A percentile compares a stretch with the other conserved stretches of the same genome.
These are phyloP conservation scores for Aspidiotus destructor DNA, from an alignment of 2,888 invertebrate species.

Conservation along the genomic window DNA sequence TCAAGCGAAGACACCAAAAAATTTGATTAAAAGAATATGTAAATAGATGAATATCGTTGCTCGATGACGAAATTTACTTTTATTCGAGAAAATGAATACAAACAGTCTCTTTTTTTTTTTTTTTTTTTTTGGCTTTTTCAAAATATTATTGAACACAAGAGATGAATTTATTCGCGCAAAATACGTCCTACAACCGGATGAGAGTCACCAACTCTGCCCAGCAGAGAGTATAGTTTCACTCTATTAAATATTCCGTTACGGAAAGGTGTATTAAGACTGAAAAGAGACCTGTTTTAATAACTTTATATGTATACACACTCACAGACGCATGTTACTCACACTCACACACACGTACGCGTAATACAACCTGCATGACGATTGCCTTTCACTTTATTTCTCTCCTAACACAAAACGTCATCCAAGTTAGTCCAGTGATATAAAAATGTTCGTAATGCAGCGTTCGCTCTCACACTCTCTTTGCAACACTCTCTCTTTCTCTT, in stretches of 20 bases:
- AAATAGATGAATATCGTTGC: too few relatives aligned
- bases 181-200: constrained; percentile 8
- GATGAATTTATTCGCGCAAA: not conserved
- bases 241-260: constrained; percentile 26
- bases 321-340: not conserved
- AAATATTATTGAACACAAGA: not conserved
- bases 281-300: constrained; percentile 30
- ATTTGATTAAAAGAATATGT: too few relatives aligned
- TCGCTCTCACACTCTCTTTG: not conserved
- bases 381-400: constrained; percentile 26
- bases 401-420: constrained; percentile 22
- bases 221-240: constrained; percentile 18
- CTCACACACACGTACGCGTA: not conserved
- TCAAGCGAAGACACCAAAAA: not conserved
- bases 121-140: too few relatives aligned
- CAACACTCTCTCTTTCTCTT: too few relatives aligned
- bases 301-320: constrained; percentile 21
- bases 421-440: constrained; percentile 3
- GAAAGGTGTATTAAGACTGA: constrained; percentile 25
- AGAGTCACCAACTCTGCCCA: constrained; percentile 9
- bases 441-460: not conserved
- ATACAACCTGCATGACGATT: constrained; percentile 28
- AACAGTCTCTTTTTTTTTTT: too few relatives aligned
- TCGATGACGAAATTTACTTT: too few relatives aligned
- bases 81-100: too few relatives aligned